phyloP scores from a whole-genome alignment of 1,140 invertebrate genomes.

The Zaprionus kolodkinae region DNA sequence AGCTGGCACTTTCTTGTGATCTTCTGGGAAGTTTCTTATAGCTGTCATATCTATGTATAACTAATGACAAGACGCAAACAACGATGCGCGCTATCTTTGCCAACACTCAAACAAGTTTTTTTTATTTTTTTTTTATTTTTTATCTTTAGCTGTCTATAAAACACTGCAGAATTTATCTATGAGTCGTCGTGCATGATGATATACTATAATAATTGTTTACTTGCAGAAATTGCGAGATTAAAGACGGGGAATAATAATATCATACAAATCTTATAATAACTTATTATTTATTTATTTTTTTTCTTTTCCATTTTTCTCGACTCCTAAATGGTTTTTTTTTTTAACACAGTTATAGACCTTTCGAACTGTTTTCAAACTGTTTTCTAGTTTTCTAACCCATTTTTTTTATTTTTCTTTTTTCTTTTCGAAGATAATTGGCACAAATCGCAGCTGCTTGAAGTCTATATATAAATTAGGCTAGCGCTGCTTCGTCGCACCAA shows the following conservation, averaged over 20 bases:
- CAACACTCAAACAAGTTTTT: background rate
- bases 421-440: slow-evolving; percentile 50
- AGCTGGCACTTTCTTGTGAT: background rate
- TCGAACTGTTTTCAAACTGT: background rate
- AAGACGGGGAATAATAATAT: too few species aligned
- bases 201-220: too few species aligned
- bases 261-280: too few species aligned
- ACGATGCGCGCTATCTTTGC: background rate
- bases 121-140: background rate
- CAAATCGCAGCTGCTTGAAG: slow-evolving; percentile 71
- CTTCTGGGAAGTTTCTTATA: slow-evolving; percentile 4
- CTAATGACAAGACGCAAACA: slow-evolving; percentile 14
- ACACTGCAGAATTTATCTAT: background rate
- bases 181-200: too few species aligned
- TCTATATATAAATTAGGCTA: slow-evolving; percentile 63
- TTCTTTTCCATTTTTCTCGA: too few species aligned
- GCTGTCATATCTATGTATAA: background rate
- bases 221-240: too few species aligned
- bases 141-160: slow-evolving; percentile 5
- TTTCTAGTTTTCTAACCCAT: background rate
- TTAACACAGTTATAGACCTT: too few species aligned
- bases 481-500: slow-evolving; percentile 29
- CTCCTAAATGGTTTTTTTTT: too few species aligned
- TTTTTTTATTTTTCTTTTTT: background rate
- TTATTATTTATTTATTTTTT: too few species aligned